Evolutionary conservation across 2,113 vertebrate genomes (phyloP).

Genomic region (Meriones unguiculatus): DNA sequence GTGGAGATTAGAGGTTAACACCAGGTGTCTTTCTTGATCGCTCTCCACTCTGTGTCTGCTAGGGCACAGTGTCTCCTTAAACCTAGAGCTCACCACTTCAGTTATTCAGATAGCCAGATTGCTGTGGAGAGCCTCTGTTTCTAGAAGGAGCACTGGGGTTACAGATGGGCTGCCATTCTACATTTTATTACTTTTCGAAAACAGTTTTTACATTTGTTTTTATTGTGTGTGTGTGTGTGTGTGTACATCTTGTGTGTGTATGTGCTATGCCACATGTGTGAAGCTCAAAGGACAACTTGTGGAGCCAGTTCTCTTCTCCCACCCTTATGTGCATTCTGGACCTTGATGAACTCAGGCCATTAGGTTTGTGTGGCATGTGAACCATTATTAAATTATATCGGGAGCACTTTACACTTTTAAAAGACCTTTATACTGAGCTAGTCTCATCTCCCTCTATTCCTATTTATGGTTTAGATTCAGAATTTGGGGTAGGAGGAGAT

Average conservation of each 20-base stretch:
- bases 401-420: neutral
- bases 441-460: neutral
- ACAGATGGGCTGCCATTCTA: neutral
- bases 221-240: neutral
- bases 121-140: neutral
- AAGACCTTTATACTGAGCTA: neutral
- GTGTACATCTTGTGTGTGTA: neutral
- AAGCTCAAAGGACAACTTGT: neutral
- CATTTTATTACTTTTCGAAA: neutral
- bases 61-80: neutral
- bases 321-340: neutral
- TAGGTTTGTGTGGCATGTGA: neutral
- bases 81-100: neutral
- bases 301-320: neutral
- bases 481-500: neutral
- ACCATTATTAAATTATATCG: neutral
- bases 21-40: neutral
- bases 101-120: neutral
- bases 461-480: slow-evolving; percentile 13
- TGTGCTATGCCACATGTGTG: neutral
- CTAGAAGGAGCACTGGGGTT: neutral
- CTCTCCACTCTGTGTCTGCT: neutral
- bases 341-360: neutral
- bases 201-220: neutral
- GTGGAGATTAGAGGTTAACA: neutral